Evolutionary conservation across 2,888 invertebrate species (phyloP).

Genomic region (Morpho achilles): DNA sequence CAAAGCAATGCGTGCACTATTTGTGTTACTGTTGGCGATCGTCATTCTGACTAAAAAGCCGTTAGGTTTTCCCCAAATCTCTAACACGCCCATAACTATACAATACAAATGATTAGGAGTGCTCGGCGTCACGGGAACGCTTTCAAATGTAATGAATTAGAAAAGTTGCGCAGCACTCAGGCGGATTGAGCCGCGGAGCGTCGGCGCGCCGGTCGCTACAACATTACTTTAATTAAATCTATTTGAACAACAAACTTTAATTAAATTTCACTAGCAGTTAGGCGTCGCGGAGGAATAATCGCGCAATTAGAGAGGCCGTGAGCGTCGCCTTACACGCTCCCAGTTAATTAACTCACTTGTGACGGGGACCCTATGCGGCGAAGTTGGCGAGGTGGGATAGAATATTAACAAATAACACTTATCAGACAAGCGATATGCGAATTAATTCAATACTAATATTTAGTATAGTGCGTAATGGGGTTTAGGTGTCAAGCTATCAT

Average conservation of each 20-base stretch:
- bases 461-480: no score
- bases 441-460: no score
- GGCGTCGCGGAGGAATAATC: slow-evolving; percentile 79
- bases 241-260: slow-evolving; percentile 81
- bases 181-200: slow-evolving; percentile 73
- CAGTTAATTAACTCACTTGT: slow-evolving; percentile 76
- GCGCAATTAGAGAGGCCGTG: slow-evolving; percentile 78
- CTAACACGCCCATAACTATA: slow-evolving; percentile 63
- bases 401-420: slow-evolving; percentile 14
- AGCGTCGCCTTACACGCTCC: slow-evolving; percentile 78
- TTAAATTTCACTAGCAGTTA: slow-evolving; percentile 80
- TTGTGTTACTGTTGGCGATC: no score
- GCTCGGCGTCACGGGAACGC: slow-evolving; percentile 77
- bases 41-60: no score
- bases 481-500: no score
- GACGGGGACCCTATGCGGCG: slow-evolving; percentile 9
- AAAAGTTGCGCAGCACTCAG: slow-evolving; percentile 79
- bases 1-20: no score
- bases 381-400: slow-evolving; percentile 1
- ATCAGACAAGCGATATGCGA: neutral
- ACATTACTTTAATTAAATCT: slow-evolving; percentile 81
- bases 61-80: slow-evolving; percentile 30
- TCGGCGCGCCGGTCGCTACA: slow-evolving; percentile 69
- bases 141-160: slow-evolving; percentile 80
- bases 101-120: slow-evolving; percentile 79